Percentiles rank a stretch among this genome's conserved stretches.
Evolutionary conservation across 2,113 vertebrate species (phyloP).

Genomic region (human (Homo sapiens)): DNA sequence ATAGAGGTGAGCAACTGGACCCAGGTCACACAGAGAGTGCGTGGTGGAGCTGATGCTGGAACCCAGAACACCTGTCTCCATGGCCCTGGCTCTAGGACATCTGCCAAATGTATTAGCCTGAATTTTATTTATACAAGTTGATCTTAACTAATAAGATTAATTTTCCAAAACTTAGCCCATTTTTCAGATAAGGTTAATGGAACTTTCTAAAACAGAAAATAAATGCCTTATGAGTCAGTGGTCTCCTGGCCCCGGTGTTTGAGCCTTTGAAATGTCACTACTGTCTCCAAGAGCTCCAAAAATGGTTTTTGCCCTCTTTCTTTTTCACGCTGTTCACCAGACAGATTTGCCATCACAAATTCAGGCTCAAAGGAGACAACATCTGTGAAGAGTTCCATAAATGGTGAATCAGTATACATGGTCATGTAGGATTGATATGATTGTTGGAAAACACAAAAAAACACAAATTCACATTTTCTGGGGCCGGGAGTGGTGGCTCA

Average conservation of each 20-base stretch:
- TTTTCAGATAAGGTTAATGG: background rate
- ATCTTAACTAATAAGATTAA: background rate
- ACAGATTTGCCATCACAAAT: constrained; percentile 63
- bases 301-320: constrained; percentile 57
- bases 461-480: background rate
- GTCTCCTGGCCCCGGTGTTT: constrained; percentile 27
- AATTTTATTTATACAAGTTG: background rate
- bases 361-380: background rate
- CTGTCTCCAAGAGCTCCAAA: constrained; percentile 61
- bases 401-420: background rate
- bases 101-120: background rate
- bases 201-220: background rate
- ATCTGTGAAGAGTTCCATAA: background rate
- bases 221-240: background rate
- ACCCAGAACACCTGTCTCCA: background rate
- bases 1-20: background rate
- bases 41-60: background rate
- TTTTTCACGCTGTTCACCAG: constrained; percentile 41
- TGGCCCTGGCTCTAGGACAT: background rate
- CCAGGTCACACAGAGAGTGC: background rate
- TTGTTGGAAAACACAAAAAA: background rate
- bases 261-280: constrained; percentile 43
- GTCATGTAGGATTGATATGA: background rate
- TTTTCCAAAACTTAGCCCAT: background rate
- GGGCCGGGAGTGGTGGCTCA: background rate